phyloP scores from a whole-genome alignment of 1,140 invertebrate genomes.

The honey bee (Apis mellifera) region DNA sequence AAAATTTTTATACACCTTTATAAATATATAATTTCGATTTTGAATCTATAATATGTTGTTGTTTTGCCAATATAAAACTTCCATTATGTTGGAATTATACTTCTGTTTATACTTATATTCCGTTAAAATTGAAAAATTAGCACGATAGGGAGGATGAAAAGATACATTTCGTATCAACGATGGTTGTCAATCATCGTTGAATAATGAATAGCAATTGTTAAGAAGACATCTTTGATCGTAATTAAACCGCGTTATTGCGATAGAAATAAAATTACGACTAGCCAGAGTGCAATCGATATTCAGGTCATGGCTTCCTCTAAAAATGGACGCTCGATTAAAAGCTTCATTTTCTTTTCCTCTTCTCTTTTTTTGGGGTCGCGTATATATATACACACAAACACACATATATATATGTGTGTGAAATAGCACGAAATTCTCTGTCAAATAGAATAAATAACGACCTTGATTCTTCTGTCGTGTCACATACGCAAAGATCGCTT shows the following conservation, averaged over 20 bases:
- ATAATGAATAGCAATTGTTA: slow-evolving; percentile 13
- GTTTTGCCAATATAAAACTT: neutral
- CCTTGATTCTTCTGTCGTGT: neutral
- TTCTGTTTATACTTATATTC: neutral
- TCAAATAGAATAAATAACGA: neutral
- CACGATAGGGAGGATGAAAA: neutral
- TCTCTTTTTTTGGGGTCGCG: no score
- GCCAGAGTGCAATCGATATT: slow-evolving; percentile 34
- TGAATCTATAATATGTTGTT: no score
- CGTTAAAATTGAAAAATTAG: neutral
- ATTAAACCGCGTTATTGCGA: slow-evolving; percentile 27
- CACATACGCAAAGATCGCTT: neutral
- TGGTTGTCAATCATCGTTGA: neutral
- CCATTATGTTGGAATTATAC: neutral
- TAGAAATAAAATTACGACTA: slow-evolving; percentile 34
- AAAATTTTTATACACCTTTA: slow-evolving; percentile 55
- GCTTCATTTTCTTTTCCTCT: slow-evolving; percentile 7
- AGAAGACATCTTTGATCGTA: slow-evolving; percentile 4
- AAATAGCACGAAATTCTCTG: neutral
- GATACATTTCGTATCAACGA: no score
- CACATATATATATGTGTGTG: neutral
- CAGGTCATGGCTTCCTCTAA: slow-evolving; percentile 46
- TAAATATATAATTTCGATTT: no score
- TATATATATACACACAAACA: no score
- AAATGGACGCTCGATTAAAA: slow-evolving; percentile 21